Evolutionary conservation across 2,113 vertebrate genomes (phyloP), one percentile per base, ranked within the genome.

Genomic region (Gorsachius goisagi): DNA sequence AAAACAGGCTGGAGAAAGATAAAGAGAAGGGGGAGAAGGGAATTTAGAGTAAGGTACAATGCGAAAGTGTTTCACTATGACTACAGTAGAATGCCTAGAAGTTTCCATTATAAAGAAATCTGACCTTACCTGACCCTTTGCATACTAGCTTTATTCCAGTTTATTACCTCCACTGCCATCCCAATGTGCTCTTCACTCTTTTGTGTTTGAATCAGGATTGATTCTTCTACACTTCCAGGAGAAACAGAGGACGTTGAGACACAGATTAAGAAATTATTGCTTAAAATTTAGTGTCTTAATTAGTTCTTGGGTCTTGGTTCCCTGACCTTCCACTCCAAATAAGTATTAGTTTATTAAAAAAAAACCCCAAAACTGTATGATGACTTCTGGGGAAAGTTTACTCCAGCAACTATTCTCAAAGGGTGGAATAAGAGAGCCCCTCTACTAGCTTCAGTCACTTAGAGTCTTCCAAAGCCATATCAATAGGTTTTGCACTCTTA

Each of bases 351-450:
- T 45, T 56, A 68, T n/a, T 63, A 74, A 47, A 10, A 52, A 24
- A 49, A 50, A 66, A 30, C 1, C 2, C 39, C 16, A 39, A 53
- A 32, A 5, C 4, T 35, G 8, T 45, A 16, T 8, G 9, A 37
- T 33, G 2, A 47, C 1, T 75, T 67, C 20, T 41, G 10, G 26
- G 11, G 12, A 79, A 56, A 39, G 28, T 85, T 88, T 64, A 53
- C 9, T 39, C 12, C 10, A 30, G 11, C 7, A 53, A 30, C 2
- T 17, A 45, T 68, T 76, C 18, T 79, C 49, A 82, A 68, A 64
- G 16, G 2, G 3, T 6, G 5, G 18, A 27, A 49, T 28, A 68
- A 64, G 41, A 73, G 8, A 79, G 2, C 2, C 2, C 4, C 4
- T 82, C 7, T 12, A 5, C 12, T 53, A 27, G 44, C 2, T 15